phyloP scores from a whole-genome alignment of 2,888 invertebrate species.

The Pachymerium ferrugineum region DNA sequence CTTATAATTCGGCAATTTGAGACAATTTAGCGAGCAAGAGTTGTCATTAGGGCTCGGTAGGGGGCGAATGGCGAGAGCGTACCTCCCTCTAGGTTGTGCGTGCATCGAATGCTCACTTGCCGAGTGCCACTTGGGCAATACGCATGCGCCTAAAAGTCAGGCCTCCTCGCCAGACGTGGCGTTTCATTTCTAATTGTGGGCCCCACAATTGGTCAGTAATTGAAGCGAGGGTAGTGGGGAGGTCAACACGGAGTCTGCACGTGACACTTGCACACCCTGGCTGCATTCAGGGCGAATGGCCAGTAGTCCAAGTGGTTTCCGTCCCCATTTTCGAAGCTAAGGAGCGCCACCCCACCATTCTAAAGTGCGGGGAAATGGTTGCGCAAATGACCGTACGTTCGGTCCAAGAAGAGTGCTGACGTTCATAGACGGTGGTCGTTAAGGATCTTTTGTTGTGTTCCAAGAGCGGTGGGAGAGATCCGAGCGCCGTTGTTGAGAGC shows the following conservation, averaged over 20 bases:
- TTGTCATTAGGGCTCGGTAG: slow-evolving; percentile 14
- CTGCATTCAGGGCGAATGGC: slow-evolving; percentile 8
- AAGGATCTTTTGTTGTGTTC: slow-evolving; percentile 17
- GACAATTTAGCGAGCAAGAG: slow-evolving; percentile 29
- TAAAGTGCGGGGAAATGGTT: slow-evolving; percentile 16
- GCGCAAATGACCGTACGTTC: slow-evolving; percentile 2
- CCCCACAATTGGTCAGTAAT: slow-evolving; percentile 10
- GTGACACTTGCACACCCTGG: slow-evolving; percentile 17
- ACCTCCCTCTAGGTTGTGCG: slow-evolving; percentile 14
- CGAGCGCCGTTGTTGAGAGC: neutral
- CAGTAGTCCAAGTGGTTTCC: slow-evolving; percentile 27
- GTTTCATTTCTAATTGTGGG: slow-evolving; percentile 16
- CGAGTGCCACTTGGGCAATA: neutral
- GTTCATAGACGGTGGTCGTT: neutral
- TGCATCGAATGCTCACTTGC: slow-evolving; percentile 22
- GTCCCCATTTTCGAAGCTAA: slow-evolving; percentile 13
- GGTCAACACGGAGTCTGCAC: slow-evolving; percentile 14
- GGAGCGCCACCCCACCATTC: slow-evolving; percentile 2
- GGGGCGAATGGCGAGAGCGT: slow-evolving; percentile 15
- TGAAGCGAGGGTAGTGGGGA: neutral
- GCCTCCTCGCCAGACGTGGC: neutral
- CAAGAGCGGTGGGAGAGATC: slow-evolving; percentile 6
- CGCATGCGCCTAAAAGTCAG: slow-evolving; percentile 17
- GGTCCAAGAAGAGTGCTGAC: slow-evolving; percentile 9
- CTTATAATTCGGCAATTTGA: slow-evolving; percentile 30